phyloP scores from a whole-genome alignment of 2,888 invertebrate species.

The Stenodema calcarata region DNA sequence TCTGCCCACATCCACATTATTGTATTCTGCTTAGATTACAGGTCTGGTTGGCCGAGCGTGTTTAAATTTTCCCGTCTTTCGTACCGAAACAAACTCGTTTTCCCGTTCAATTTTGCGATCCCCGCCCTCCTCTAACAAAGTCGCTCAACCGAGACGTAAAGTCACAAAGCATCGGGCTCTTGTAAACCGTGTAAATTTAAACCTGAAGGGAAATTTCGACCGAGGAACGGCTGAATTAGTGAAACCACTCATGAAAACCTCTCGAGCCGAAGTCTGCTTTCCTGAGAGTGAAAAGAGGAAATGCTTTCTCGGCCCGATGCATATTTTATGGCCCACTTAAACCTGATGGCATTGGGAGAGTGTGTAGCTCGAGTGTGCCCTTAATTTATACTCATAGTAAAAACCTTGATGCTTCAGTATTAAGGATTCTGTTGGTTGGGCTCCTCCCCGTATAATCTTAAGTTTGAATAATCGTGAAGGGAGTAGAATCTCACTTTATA shows the following conservation, averaged over 20 bases:
- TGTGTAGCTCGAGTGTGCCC: background rate
- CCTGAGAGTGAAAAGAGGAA: background rate
- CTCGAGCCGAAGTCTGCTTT: background rate
- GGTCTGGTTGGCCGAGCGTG: too few relatives aligned
- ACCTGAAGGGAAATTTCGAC: too few relatives aligned
- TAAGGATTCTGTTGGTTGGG: background rate
- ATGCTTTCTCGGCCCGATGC: background rate
- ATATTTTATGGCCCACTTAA: conserved; percentile 2
- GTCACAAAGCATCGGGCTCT: too few relatives aligned
- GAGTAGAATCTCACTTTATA: background rate
- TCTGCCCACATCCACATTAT: too few relatives aligned
- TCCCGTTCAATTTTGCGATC: too few relatives aligned
- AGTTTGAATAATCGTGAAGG: background rate
- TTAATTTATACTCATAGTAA: background rate
- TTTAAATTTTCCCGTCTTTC: too few relatives aligned
- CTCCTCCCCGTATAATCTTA: background rate
- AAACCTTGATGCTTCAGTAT: background rate
- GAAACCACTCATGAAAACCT: background rate
- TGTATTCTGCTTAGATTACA: too few relatives aligned
- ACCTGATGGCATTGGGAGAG: background rate
- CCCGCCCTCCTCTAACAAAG: too few relatives aligned
- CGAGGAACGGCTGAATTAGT: background rate
- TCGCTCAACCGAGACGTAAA: too few relatives aligned
- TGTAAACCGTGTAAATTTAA: too few relatives aligned
- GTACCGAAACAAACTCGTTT: too few relatives aligned